Evolutionary conservation across 2,797 vertebrate species (phyloP), one percentile per base, ranked within the genome.

Genomic region (Pseudotriccus pelzelni): DNA sequence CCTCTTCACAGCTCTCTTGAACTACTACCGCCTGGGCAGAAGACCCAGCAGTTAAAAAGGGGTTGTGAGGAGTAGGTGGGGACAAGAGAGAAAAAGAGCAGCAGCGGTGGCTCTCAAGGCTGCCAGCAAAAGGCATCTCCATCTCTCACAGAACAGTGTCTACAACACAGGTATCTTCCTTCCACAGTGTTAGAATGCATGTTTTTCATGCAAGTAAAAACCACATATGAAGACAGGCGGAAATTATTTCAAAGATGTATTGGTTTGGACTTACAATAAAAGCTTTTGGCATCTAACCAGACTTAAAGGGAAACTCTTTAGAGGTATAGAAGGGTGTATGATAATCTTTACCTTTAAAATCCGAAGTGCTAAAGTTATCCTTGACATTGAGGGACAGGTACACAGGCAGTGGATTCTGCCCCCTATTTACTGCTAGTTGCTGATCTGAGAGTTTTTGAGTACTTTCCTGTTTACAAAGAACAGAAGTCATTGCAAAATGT

Each of bases 401-500:
- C 87, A 98, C 95, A 14, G 98, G 98, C 59, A 97, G 96, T 0
- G 98, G 98, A 88, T 98, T 98, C 96, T 98, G 98, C 39, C 98
- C 97, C 63, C 69, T 88, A 75, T 89, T 95, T 63, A 98, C 66
- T 5, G 97, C 97, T 79, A 94, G 72, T 55, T 93, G 97, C 75
- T 98, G 98, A 91, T 98, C 98, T 30, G 98, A 98, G 64, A 98
- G 97, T 67, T 97, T 98, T 27, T 96, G 84, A 23, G 97, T 87
- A 70, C 93, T 96, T 93, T 60, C 92, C 98, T 98, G 92, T 90
- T 93, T 27, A 88, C 32, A 73, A 53, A 84, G 39, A 93, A 72
- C 7, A 91, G 32, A 69, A 86, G 2, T 64, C 24, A 64, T n/a
- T 60, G 47, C 69, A 66, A 66, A 80, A 75, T 14, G 47, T 37